phyloP scores from a whole-genome alignment of 1,140 invertebrate species.

The Drosophila pandora region DNA sequence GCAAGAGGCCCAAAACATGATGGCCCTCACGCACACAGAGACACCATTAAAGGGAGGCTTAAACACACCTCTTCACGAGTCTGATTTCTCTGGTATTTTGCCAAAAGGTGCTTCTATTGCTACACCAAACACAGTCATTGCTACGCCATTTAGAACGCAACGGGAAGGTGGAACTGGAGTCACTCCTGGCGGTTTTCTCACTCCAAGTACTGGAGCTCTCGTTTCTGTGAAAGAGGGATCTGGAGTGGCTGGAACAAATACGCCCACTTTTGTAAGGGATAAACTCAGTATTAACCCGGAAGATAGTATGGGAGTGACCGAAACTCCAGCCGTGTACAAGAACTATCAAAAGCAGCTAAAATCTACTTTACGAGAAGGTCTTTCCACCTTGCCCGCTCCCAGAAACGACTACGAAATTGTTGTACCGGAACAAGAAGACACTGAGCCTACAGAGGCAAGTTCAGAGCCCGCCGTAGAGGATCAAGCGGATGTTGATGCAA shows the following conservation, averaged over 20 bases:
- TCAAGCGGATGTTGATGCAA: slow-evolving; percentile 95
- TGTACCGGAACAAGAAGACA: slow-evolving; percentile 93
- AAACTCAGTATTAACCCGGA: slow-evolving; percentile 98
- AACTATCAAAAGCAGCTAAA: slow-evolving; percentile 89
- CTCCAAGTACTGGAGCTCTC: slow-evolving; percentile 84
- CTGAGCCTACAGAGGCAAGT: slow-evolving; percentile 85
- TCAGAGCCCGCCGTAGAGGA: slow-evolving; percentile 88
- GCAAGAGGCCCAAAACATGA: slow-evolving; percentile 99
- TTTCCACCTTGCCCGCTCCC: slow-evolving; percentile 93
- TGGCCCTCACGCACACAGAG: slow-evolving; percentile 98
- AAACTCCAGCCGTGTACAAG: slow-evolving; percentile 87
- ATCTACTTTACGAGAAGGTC: slow-evolving; percentile 89
- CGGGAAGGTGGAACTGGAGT: slow-evolving; percentile 74
- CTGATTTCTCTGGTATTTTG: slow-evolving; percentile 93
- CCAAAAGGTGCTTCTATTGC: slow-evolving; percentile 90
- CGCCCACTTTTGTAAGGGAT: slow-evolving; percentile 89
- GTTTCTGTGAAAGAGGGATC: slow-evolving; percentile 77
- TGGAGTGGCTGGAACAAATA: slow-evolving; percentile 18
- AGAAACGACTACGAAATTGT: slow-evolving; percentile 99
- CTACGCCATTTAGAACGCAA: slow-evolving; percentile 92
- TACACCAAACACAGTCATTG: slow-evolving; percentile 97
- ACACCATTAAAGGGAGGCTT: slow-evolving; percentile 98
- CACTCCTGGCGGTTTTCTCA: slow-evolving; percentile 85
- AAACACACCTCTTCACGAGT: slow-evolving; percentile 95
- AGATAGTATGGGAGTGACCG: slow-evolving; percentile 88